These are phyloP conservation scores for Calonectris borealis DNA, from an alignment of 2,113 vertebrate genomes.

Conservation along the genomic window DNA sequence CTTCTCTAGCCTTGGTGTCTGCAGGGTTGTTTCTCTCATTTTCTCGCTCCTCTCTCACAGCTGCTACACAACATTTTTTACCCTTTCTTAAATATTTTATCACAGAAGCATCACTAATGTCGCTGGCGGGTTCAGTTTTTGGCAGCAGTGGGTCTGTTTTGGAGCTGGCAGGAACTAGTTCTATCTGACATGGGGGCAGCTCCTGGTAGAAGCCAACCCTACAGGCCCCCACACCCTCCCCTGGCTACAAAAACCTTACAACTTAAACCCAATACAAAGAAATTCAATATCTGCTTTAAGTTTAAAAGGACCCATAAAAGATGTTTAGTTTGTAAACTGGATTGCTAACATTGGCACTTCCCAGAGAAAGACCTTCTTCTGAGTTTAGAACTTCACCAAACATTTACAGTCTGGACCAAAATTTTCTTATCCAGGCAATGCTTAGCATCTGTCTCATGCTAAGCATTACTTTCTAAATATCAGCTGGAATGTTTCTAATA, in stretches of 20 bases:
- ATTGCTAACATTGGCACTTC: neutral
- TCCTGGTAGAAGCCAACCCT: neutral
- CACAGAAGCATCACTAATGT: accelerated
- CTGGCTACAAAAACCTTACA: neutral
- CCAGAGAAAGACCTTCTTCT: neutral
- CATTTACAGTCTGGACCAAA: neutral
- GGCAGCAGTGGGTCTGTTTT: neutral
- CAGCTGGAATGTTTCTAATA: neutral
- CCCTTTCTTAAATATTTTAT: neutral
- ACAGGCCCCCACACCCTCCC: accelerated
- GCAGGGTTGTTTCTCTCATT: neutral
- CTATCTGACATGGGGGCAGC: neutral
- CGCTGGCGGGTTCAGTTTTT: neutral
- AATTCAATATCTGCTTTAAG: neutral
- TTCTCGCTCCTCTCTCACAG: neutral
- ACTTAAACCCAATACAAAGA: neutral
- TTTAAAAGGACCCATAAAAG: neutral
- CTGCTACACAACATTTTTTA: neutral
- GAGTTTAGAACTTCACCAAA: neutral
- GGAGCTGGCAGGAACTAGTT: neutral
- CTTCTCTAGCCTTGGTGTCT: neutral
- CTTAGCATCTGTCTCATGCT: neutral
- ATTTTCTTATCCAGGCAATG: neutral
- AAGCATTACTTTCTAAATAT: neutral
- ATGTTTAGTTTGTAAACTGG: neutral